Conservation (phyloP, 2,113 vertebrate species). For the Ibidorhyncha struthersii region DNA sequence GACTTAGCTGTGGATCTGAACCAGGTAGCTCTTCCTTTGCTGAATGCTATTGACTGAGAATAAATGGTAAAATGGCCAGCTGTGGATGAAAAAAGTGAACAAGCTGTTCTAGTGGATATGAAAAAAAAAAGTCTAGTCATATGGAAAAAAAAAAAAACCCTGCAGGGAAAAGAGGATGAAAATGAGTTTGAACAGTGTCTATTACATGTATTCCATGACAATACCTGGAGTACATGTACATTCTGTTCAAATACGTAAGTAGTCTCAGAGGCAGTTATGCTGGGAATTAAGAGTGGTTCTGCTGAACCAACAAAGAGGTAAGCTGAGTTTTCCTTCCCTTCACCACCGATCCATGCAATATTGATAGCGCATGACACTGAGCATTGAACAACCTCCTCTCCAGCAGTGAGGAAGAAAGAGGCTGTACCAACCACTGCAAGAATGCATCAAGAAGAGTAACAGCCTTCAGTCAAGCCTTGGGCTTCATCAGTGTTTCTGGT, state of each 20-base stretch:
- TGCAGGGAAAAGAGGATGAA: background rate
- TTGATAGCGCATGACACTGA: background rate
- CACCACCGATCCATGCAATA: background rate
- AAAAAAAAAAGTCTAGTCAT: too few relatives aligned
- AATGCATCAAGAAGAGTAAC: background rate
- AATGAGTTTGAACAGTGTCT: background rate
- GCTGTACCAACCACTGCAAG: background rate
- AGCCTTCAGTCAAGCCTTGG: background rate
- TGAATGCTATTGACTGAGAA: background rate
- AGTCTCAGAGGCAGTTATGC: background rate
- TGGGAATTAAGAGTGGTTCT: background rate
- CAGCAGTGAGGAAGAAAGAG: background rate
- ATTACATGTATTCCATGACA: background rate
- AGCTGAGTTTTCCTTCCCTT: background rate
- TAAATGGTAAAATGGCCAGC: background rate
- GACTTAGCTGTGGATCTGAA: background rate
- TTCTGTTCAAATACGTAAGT: background rate
- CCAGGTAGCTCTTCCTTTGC: background rate
- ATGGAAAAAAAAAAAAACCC: background rate
- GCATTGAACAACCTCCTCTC: background rate
- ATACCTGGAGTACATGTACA: too few relatives aligned
- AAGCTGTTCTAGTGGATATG: background rate
- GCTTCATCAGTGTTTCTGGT: background rate
- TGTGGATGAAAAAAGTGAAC: background rate
- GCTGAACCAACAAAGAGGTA: background rate